phyloP scores from a whole-genome alignment of 2,797 vertebrate species.

The Betta splendens region DNA sequence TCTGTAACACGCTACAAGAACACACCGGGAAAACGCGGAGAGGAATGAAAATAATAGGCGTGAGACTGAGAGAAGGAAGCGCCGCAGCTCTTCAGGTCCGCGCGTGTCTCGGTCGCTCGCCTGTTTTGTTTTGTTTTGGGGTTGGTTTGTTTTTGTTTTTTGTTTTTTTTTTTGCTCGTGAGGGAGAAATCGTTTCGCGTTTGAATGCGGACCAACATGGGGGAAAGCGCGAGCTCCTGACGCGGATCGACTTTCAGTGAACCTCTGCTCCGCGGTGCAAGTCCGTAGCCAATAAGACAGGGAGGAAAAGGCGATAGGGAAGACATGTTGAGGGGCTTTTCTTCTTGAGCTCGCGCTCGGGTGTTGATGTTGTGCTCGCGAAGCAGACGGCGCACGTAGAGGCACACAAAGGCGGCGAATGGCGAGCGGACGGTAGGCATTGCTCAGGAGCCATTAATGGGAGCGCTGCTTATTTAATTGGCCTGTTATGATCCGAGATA shows the following conservation, averaged over 20 bases:
- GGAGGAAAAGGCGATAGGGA: constrained; percentile 63
- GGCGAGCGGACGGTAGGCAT: constrained; percentile 48
- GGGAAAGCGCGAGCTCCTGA: constrained; percentile 65
- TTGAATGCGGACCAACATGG: constrained; percentile 73
- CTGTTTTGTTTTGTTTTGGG: constrained; percentile 54
- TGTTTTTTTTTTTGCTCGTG: no score
- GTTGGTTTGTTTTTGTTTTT: constrained; percentile 20
- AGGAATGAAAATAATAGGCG: constrained; percentile 65
- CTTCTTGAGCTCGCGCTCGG: constrained; percentile 72
- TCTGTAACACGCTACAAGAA: constrained; percentile 79
- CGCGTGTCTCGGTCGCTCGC: constrained; percentile 14
- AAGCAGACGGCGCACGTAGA: constrained; percentile 25
- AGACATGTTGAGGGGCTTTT: constrained; percentile 75
- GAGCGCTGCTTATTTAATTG: constrained; percentile 65
- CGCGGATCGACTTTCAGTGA: constrained; percentile 71
- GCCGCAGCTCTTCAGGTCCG: constrained; percentile 43
- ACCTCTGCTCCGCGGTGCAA: constrained; percentile 63
- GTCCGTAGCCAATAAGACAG: constrained; percentile 50
- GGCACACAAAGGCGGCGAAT: constrained; percentile 26
- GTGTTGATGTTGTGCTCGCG: constrained; percentile 58
- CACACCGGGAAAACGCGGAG: constrained; percentile 75
- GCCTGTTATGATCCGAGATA: constrained; percentile 66
- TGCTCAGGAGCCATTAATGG: constrained; percentile 52
- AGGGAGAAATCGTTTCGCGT: constrained; percentile 26
- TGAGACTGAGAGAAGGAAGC: constrained; percentile 56